A percentile compares a stretch with the other conserved stretches of the same genome.
Conservation (phyloP, 53 echinoderm and acorn worm genomes). For the Apostichopus leukothele region DNA sequence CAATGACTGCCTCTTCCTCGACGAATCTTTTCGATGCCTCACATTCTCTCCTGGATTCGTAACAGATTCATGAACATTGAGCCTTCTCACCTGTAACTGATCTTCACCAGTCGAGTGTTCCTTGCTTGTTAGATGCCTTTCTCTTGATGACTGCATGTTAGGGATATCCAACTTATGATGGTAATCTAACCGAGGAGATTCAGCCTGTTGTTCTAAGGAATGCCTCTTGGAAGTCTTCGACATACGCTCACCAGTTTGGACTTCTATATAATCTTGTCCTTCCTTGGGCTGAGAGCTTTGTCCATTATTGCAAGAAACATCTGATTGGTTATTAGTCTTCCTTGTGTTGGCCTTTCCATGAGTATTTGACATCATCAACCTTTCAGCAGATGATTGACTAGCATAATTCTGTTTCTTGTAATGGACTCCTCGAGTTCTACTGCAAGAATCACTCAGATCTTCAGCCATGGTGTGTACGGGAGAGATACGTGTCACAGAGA, state of each 20-base stretch:
- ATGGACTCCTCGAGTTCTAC: conserved; percentile 7
- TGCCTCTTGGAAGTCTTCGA: background rate
- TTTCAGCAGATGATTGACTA: background rate
- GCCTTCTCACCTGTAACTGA: background rate
- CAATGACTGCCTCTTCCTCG: background rate
- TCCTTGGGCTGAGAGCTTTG: background rate
- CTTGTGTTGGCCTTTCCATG: background rate
- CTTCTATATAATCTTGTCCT: background rate
- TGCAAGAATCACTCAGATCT: background rate
- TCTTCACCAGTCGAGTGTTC: background rate
- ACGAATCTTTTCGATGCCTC: background rate
- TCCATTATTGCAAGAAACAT: background rate
- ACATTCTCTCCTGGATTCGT: background rate
- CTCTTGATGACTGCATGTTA: background rate
- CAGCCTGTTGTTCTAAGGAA: background rate
- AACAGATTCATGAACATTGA: background rate
- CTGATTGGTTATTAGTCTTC: background rate
- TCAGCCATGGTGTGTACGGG: background rate
- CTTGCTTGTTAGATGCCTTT: background rate
- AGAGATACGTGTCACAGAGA: background rate
- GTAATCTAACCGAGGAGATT: background rate
- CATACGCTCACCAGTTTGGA: too few relatives aligned
- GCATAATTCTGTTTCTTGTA: background rate
- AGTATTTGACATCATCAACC: background rate
- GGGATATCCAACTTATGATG: background rate